Conservation (phyloP, 2,888 invertebrate genomes). For the Trichopria drosophilae region DNA sequence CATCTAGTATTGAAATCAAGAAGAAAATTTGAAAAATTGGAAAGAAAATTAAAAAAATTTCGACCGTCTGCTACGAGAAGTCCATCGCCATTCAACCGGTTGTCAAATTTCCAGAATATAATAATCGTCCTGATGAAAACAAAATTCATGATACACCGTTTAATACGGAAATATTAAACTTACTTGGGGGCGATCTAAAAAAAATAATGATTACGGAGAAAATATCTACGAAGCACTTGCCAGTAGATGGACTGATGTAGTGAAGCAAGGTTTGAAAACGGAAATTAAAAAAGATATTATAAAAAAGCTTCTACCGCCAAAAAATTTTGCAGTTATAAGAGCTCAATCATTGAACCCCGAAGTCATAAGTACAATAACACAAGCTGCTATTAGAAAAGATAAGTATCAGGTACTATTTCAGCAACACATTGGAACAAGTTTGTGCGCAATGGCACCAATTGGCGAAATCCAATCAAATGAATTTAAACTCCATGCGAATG, state of each 20-base stretch:
- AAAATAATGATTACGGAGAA: background rate
- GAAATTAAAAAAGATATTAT: background rate
- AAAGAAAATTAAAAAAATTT: no score
- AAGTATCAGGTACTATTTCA: background rate
- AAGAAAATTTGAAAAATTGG: no score
- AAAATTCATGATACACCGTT: no score
- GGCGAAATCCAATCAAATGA: background rate
- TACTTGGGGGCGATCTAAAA: no score
- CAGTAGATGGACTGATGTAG: background rate
- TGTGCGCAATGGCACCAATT: background rate
- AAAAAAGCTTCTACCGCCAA: background rate
- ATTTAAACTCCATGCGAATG: constrained; percentile 1
- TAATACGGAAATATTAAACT: no score
- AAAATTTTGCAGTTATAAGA: background rate
- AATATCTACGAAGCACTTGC: background rate
- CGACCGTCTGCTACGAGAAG: background rate
- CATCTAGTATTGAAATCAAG: background rate
- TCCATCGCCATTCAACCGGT: background rate
- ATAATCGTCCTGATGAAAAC: background rate
- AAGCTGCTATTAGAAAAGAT: background rate
- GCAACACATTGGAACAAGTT: background rate
- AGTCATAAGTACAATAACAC: background rate
- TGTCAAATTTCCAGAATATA: background rate
- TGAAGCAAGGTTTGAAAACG: background rate
- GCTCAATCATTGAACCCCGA: background rate